Percentiles rank a stretch among this genome's conserved stretches.
Conservation (phyloP, 2,113 vertebrate species). For the Fulmarus glacialis region DNA sequence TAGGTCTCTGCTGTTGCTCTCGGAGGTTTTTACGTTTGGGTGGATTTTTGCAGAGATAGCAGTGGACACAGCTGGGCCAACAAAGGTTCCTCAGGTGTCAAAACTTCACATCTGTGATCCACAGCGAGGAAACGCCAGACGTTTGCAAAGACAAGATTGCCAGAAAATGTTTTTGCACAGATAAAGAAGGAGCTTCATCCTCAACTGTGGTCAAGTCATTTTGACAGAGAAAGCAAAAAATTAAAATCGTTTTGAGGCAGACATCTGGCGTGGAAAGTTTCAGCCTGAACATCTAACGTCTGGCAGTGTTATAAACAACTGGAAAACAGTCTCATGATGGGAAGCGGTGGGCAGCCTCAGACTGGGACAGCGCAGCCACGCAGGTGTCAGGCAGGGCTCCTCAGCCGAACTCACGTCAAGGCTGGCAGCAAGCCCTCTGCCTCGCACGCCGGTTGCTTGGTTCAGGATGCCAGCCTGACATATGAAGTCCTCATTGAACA, state of each 20-base stretch:
- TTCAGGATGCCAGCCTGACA: neutral
- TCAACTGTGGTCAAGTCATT: neutral
- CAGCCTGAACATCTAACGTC: neutral
- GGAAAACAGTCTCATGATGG: neutral
- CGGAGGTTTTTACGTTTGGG: neutral
- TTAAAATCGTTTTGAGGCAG: neutral
- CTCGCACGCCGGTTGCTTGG: neutral
- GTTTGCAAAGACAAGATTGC: neutral
- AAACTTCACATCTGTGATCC: neutral
- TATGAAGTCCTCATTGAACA: neutral
- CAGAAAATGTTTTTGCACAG: rapidly evolving
- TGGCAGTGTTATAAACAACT: neutral
- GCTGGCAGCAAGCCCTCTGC: neutral
- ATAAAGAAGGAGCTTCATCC: neutral
- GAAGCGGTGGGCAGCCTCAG: neutral
- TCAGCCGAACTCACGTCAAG: neutral
- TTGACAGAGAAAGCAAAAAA: neutral
- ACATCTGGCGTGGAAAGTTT: neutral
- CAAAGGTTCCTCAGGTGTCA: neutral
- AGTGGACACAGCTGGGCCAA: neutral
- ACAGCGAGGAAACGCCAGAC: neutral
- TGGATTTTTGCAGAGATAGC: neutral
- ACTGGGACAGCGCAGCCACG: neutral
- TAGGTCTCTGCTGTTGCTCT: neutral
- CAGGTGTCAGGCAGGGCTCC: neutral